phyloP scores from a whole-genome alignment of 2,113 vertebrate species.

The Loxodonta africana region DNA sequence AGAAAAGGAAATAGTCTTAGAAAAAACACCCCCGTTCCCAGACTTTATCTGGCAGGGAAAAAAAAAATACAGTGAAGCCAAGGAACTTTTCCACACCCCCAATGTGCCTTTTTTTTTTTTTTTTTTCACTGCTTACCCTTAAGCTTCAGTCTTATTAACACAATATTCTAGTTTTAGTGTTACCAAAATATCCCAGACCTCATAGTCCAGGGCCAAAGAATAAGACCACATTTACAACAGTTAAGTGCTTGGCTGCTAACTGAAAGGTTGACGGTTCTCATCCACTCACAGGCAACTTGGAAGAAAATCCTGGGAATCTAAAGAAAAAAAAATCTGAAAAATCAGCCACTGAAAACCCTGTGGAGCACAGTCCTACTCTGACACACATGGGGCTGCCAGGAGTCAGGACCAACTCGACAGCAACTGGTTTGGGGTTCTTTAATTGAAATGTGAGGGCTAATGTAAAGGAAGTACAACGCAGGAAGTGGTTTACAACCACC shows the following conservation, averaged over 20 bases:
- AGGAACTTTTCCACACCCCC: slow-evolving; percentile 61
- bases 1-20: slow-evolving; percentile 51
- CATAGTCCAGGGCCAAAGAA: background rate
- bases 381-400: background rate
- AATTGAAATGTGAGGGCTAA: background rate
- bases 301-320: no score
- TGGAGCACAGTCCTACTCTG: no score
- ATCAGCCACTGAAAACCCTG: no score
- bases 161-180: slow-evolving; percentile 52
- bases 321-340: no score
- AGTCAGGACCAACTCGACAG: background rate
- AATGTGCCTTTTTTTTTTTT: background rate
- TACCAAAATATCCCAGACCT: slow-evolving; percentile 26
- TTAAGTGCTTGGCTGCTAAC: no score
- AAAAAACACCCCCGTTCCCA: slow-evolving; percentile 58
- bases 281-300: no score
- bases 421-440: background rate
- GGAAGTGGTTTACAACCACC: background rate
- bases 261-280: no score
- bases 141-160: slow-evolving; percentile 36
- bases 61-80: slow-evolving; percentile 66
- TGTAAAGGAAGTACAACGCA: background rate
- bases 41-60: slow-evolving; percentile 70
- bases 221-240: background rate
- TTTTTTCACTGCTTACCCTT: background rate